These are phyloP conservation scores for Drosophila neoperkinsi DNA, from an alignment of 2,888 invertebrate species.

Conservation along the genomic window DNA sequence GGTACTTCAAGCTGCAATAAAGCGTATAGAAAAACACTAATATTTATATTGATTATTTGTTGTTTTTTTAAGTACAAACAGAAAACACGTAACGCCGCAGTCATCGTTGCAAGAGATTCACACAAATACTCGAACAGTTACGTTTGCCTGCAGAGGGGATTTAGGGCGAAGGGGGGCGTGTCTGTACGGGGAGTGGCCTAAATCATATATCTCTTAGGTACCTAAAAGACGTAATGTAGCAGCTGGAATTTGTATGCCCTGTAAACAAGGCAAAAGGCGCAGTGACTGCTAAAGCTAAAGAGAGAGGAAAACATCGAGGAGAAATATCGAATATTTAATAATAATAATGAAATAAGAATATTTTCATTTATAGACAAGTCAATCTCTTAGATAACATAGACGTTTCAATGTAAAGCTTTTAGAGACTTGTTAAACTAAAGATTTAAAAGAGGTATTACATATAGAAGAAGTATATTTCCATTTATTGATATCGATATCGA, in stretches of 20 bases:
- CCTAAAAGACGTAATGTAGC: constrained; percentile 21
- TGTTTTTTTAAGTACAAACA: constrained; percentile 25
- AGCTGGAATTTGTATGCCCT: constrained; percentile 11
- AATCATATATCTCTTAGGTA: constrained; percentile 20
- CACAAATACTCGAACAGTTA: constrained; percentile 48
- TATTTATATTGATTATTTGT: constrained; percentile 44
- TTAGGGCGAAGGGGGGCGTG: no score
- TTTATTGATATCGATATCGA: no score
- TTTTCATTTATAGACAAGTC: background rate
- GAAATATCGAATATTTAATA: background rate
- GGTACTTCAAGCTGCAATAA: constrained; percentile 7
- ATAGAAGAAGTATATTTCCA: no score
- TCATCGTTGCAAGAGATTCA: constrained; percentile 26
- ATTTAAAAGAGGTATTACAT: background rate
- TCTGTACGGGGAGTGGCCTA: constrained; percentile 3
- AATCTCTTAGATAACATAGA: background rate
- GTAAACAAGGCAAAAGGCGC: background rate
- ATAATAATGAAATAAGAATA: background rate
- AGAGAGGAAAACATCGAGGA: no score
- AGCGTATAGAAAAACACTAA: constrained; percentile 1
- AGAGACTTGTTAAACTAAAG: background rate
- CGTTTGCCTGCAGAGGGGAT: constrained; percentile 15
- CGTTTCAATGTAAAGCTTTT: background rate
- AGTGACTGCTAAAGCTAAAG: background rate
- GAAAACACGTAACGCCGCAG: constrained; percentile 52